A percentile compares a stretch with the other conserved stretches of the same genome.
phyloP scores from a whole-genome alignment of 2,888 invertebrate genomes.

The Theodoxus fluviatilis region DNA sequence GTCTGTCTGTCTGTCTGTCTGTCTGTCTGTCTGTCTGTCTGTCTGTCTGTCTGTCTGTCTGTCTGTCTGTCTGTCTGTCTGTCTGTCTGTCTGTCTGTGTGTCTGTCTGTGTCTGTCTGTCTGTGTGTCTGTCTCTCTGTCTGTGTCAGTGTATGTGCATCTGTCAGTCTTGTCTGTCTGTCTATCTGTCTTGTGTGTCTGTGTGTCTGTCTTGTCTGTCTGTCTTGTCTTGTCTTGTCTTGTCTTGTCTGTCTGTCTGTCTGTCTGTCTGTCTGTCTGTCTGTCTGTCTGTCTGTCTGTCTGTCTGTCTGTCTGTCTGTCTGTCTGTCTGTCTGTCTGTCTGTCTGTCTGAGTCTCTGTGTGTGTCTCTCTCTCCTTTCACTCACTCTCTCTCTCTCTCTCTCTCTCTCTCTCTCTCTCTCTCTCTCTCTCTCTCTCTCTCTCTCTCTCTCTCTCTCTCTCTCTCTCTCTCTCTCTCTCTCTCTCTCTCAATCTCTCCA shows the following conservation, averaged over 20 bases:
- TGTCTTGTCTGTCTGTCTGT: background rate
- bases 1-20: slow-evolving; percentile 7
- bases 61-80: slow-evolving; percentile 5
- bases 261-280: slow-evolving; percentile 4
- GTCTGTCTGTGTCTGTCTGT: background rate
- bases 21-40: background rate
- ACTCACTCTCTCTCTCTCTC: background rate
- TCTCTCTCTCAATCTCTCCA: background rate
- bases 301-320: background rate
- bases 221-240: background rate
- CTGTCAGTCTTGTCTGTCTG: background rate
- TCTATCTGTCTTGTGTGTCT: slow-evolving; percentile 1
- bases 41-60: background rate
- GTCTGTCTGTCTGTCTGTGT: slow-evolving; percentile 4
- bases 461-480: background rate
- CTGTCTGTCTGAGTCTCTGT: background rate
- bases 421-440: slow-evolving; percentile 4
- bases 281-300: slow-evolving; percentile 6
- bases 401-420: background rate
- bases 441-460: slow-evolving; percentile 8
- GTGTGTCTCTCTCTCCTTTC: background rate
- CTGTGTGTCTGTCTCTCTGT: slow-evolving; percentile 1
- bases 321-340: background rate
- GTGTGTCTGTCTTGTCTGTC: background rate
- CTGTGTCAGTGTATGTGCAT: too few species aligned